Evolutionary conservation across 2,797 vertebrate species (phyloP).

Genomic region (Sebastes nivosus): DNA sequence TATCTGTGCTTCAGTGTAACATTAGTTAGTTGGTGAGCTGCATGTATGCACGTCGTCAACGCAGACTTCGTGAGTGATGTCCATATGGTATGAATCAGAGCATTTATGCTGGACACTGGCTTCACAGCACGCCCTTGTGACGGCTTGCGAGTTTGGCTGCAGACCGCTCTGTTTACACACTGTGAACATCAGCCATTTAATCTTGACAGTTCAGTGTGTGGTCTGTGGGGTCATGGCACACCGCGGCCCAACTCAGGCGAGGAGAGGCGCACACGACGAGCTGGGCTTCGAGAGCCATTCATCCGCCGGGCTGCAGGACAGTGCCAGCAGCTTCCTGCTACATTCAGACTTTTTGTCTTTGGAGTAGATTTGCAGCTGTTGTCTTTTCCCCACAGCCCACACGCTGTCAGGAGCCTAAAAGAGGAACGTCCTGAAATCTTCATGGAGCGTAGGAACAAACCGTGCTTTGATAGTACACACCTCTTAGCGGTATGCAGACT

Average conservation of each 20-base stretch:
- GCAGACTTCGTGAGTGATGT: conserved; percentile 20
- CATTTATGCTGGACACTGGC: conserved; percentile 28
- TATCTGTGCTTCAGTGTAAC: neutral
- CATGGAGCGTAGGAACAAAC: conserved; percentile 28
- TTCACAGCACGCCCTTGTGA: conserved; percentile 22
- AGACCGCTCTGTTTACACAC: conserved; percentile 51
- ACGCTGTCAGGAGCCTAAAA: conserved; percentile 28
- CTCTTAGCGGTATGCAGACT: neutral
- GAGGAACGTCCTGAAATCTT: conserved; percentile 23
- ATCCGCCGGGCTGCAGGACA: conserved; percentile 22
- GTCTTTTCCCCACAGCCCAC: conserved; percentile 35
- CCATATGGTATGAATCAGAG: conserved; percentile 55
- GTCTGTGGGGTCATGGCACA: conserved; percentile 45
- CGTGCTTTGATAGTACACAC: conserved; percentile 8
- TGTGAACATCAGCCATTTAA: conserved; percentile 48
- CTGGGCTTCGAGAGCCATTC: conserved; percentile 25
- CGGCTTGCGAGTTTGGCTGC: conserved; percentile 18
- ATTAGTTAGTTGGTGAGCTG: conserved; percentile 24
- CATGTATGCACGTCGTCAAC: neutral
- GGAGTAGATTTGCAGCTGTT: conserved; percentile 51
- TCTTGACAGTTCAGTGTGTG: conserved; percentile 39
- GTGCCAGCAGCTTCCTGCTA: conserved; percentile 30
- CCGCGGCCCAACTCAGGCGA: conserved; percentile 26
- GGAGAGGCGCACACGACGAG: neutral
- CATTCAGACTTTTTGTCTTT: conserved; percentile 31